phyloP scores from a whole-genome alignment of 2,888 invertebrate species.

The Andrena chrysosceles region DNA sequence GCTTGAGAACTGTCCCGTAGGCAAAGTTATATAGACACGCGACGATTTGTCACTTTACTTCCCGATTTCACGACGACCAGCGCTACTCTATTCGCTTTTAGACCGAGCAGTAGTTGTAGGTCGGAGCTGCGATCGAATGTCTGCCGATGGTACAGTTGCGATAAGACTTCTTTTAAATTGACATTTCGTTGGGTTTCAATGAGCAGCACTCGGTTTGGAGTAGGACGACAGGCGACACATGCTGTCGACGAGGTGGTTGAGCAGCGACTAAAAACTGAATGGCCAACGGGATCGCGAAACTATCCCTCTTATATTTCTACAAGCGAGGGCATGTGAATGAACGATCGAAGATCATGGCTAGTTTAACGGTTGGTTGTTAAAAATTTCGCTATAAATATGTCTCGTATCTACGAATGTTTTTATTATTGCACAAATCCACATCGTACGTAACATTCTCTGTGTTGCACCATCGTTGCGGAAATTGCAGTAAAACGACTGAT shows the following conservation, averaged over 20 bases:
- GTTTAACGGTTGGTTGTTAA: not conserved
- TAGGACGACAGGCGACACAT: constrained; percentile 43
- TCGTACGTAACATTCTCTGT: not conserved
- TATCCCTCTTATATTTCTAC: constrained; percentile 55
- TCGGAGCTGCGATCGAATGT: not conserved
- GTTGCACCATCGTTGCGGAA: not conserved
- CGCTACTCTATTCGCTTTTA: not conserved
- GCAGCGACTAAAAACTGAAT: constrained; percentile 66
- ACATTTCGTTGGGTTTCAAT: constrained; percentile 26
- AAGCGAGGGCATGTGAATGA: constrained; percentile 25
- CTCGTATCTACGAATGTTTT: not conserved
- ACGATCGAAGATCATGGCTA: constrained; percentile 25
- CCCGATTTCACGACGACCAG: not conserved
- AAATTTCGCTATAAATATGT: not conserved
- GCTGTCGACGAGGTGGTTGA: constrained; percentile 62
- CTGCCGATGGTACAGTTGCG: not conserved
- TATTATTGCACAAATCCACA: not conserved
- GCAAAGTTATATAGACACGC: too few relatives aligned
- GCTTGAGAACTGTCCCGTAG: too few relatives aligned
- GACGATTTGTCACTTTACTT: not conserved
- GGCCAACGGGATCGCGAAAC: constrained; percentile 39
- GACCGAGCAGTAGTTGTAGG: not conserved
- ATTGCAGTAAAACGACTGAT: not conserved
- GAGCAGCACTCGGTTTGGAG: constrained; percentile 12
- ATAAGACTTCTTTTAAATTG: not conserved